phyloP scores from a whole-genome alignment of 2,888 invertebrate genomes.

The Rhyacophila evoluta region DNA sequence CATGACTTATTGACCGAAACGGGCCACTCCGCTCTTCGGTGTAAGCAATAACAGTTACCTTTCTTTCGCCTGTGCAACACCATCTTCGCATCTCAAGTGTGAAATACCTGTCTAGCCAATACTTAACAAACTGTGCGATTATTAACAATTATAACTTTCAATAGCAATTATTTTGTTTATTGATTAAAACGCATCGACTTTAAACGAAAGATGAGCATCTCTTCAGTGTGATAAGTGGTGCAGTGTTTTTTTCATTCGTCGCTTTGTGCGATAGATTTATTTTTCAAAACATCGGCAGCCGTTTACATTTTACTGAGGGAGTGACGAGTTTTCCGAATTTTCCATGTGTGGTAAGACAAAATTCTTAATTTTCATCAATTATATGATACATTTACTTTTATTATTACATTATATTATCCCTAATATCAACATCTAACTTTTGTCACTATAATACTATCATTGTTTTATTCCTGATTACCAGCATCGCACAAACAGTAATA shows the following conservation, averaged over 20 bases:
- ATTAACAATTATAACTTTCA: background rate
- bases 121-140: background rate
- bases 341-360: background rate
- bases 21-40: background rate
- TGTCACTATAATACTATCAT: too few species aligned
- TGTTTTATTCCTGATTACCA: too few species aligned
- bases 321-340: background rate
- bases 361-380: too few species aligned
- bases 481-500: too few species aligned
- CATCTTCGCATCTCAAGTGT: background rate
- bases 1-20: conserved; percentile 5
- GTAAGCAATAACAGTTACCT: background rate
- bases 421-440: too few species aligned
- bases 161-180: background rate
- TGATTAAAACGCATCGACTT: background rate
- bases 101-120: background rate
- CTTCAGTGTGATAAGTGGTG: background rate
- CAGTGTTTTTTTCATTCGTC: conserved; percentile 12
- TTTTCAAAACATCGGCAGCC: conserved; percentile 16
- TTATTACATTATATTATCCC: background rate
- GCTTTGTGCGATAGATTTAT: background rate
- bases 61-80: background rate
- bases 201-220: background rate
- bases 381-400: background rate
- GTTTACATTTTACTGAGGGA: background rate